Conservation (phyloP, 1,140 invertebrate genomes). For the Achatina immaculata region DNA sequence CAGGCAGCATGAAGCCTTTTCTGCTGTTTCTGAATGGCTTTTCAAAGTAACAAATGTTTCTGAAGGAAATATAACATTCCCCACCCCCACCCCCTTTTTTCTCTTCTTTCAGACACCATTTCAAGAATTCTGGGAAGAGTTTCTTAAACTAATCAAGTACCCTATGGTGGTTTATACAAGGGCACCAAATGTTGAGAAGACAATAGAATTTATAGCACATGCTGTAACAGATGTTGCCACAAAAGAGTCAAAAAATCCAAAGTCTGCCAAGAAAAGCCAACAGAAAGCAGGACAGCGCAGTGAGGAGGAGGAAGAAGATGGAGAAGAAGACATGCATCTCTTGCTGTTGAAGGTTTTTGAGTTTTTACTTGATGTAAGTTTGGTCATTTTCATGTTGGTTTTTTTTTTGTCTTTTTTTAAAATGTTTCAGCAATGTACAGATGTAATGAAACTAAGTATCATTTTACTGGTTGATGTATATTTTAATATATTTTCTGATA, state of each 20-base stretch:
- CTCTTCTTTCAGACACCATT: slow-evolving; percentile 59
- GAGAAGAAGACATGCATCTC: slow-evolving; percentile 54
- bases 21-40: too few species aligned
- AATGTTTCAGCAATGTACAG: not conserved
- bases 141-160: slow-evolving; percentile 60
- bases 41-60: too few species aligned
- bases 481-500: not conserved
- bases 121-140: slow-evolving; percentile 62
- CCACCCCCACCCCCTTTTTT: too few species aligned
- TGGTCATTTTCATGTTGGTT: not conserved
- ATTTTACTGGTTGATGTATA: not conserved
- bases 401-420: not conserved
- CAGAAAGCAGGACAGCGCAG: slow-evolving; percentile 17
- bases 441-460: too few species aligned
- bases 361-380: slow-evolving; percentile 64
- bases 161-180: slow-evolving; percentile 65
- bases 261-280: slow-evolving; percentile 14
- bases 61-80: too few species aligned
- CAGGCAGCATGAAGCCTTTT: too few species aligned
- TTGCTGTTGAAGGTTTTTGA: slow-evolving; percentile 64
- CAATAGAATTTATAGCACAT: slow-evolving; percentile 78
- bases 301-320: slow-evolving; percentile 42
- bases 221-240: slow-evolving; percentile 72
- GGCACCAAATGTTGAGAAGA: slow-evolving; percentile 77
- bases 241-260: slow-evolving; percentile 30